Evolutionary conservation across 1,140 invertebrate species (phyloP).

Genomic region (Ephestia elutella): DNA sequence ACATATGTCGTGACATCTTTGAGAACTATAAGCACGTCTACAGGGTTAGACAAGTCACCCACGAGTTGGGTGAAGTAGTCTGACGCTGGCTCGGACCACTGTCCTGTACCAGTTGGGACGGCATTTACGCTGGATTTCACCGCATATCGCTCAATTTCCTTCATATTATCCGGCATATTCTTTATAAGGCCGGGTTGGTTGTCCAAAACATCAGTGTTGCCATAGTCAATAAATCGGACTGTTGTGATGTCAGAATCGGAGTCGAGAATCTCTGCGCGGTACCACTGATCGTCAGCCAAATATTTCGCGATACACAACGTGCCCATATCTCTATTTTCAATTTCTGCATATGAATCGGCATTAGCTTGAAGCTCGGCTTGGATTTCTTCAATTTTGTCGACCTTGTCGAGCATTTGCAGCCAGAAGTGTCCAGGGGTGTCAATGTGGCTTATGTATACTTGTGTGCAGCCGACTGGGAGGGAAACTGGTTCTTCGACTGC

Average conservation of each 20-base stretch:
- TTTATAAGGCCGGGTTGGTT: slow-evolving; percentile 76
- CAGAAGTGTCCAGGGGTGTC: slow-evolving; percentile 81
- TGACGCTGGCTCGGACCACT: slow-evolving; percentile 79
- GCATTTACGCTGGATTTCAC: slow-evolving; percentile 79
- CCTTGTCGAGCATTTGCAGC: slow-evolving; percentile 75
- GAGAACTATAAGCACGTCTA: slow-evolving; percentile 73
- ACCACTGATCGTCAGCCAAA: slow-evolving; percentile 84
- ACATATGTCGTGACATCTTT: slow-evolving; percentile 79
- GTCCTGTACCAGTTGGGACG: slow-evolving; percentile 76
- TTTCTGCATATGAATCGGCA: slow-evolving; percentile 61
- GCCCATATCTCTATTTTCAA: slow-evolving; percentile 76
- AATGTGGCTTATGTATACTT: slow-evolving; percentile 77
- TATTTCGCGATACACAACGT: slow-evolving; percentile 83
- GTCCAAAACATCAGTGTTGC: slow-evolving; percentile 82
- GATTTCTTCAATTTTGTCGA: slow-evolving; percentile 71
- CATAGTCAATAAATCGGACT: slow-evolving; percentile 88
- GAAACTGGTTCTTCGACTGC: slow-evolving; percentile 41
- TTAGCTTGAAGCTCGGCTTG: slow-evolving; percentile 77
- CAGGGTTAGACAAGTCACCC: slow-evolving; percentile 50
- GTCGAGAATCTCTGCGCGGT: slow-evolving; percentile 86
- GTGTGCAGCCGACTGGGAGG: slow-evolving; percentile 55
- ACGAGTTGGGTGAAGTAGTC: slow-evolving; percentile 75
- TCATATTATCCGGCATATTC: slow-evolving; percentile 74
- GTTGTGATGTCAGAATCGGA: slow-evolving; percentile 80
- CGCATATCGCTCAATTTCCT: slow-evolving; percentile 74